Evolutionary conservation across 2,113 vertebrate genomes (phyloP).

Genomic region (Trematocara variabile): DNA sequence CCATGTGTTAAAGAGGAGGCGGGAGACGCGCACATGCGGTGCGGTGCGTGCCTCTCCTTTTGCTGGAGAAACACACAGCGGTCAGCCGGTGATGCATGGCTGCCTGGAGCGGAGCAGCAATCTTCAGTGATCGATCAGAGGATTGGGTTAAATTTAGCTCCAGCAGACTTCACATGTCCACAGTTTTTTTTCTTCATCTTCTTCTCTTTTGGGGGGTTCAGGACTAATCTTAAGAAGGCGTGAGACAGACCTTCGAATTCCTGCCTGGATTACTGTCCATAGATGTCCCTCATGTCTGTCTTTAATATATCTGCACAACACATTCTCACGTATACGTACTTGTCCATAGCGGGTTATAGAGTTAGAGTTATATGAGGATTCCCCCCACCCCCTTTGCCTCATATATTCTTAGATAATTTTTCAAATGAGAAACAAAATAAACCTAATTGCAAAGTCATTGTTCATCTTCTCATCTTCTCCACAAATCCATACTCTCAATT

Average conservation of each 20-base stretch:
- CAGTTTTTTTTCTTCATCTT: background rate
- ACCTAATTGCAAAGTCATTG: background rate
- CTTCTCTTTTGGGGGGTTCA: background rate
- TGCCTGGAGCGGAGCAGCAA: slow-evolving; percentile 33
- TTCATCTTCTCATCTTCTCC: background rate
- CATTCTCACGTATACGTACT: background rate
- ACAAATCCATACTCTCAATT: background rate
- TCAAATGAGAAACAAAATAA: background rate
- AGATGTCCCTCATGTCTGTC: background rate
- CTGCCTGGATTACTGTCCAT: slow-evolving; percentile 12
- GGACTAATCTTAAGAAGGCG: background rate
- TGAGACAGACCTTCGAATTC: background rate
- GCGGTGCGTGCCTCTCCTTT: background rate
- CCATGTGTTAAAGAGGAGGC: slow-evolving; percentile 55
- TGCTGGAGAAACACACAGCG: background rate
- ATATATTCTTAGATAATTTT: background rate
- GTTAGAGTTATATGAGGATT: background rate
- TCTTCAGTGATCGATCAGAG: slow-evolving; percentile 52
- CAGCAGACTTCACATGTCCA: background rate
- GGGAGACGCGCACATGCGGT: slow-evolving; percentile 30
- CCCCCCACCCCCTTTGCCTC: background rate
- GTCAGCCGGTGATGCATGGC: slow-evolving; percentile 19
- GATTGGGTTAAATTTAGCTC: slow-evolving; percentile 41
- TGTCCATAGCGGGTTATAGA: background rate
- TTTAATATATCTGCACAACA: background rate